Percentiles rank a stretch among this genome's conserved stretches.
These are phyloP conservation scores for Eupithecia abbreviata DNA, from an alignment of 2,888 invertebrate species.

Conservation along the genomic window DNA sequence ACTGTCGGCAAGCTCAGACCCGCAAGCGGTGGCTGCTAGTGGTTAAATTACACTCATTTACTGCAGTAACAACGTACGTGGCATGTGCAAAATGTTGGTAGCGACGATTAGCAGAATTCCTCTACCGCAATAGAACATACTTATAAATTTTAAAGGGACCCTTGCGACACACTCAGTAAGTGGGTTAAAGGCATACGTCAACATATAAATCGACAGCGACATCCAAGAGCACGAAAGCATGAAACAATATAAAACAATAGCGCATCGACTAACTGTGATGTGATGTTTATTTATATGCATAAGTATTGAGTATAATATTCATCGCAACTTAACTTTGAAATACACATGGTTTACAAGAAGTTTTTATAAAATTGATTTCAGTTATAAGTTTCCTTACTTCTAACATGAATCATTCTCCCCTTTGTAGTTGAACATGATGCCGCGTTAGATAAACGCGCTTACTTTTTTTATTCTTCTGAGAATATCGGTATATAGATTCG, in stretches of 20 bases:
- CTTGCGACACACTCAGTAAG: slow-evolving; percentile 60
- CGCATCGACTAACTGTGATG: not conserved
- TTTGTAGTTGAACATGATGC: not conserved
- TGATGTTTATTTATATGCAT: not conserved
- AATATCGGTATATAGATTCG: not conserved
- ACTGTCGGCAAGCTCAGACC: slow-evolving; percentile 47
- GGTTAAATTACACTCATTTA: slow-evolving; percentile 80
- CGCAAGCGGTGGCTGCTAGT: slow-evolving; percentile 56
- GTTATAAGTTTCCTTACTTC: not conserved
- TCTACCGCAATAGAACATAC: slow-evolving; percentile 71
- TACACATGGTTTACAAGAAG: not conserved
- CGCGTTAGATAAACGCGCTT: not conserved
- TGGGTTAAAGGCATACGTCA: slow-evolving; percentile 30
- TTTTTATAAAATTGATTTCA: not conserved
- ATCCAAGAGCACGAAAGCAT: not conserved
- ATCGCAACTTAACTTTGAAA: not conserved
- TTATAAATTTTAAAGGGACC: slow-evolving; percentile 73
- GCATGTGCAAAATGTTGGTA: slow-evolving; percentile 77
- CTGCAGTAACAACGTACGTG: slow-evolving; percentile 67
- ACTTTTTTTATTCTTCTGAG: not conserved
- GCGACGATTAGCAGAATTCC: slow-evolving; percentile 81
- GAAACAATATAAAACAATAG: not conserved
- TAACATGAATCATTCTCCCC: not conserved
- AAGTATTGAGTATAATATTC: not conserved
- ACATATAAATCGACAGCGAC: slow-evolving; percentile 7